A percentile compares a stretch with the other conserved stretches of the same genome.
Evolutionary conservation across 2,888 invertebrate species (phyloP).

Genomic region (Sinohyriopsis cumingii): DNA sequence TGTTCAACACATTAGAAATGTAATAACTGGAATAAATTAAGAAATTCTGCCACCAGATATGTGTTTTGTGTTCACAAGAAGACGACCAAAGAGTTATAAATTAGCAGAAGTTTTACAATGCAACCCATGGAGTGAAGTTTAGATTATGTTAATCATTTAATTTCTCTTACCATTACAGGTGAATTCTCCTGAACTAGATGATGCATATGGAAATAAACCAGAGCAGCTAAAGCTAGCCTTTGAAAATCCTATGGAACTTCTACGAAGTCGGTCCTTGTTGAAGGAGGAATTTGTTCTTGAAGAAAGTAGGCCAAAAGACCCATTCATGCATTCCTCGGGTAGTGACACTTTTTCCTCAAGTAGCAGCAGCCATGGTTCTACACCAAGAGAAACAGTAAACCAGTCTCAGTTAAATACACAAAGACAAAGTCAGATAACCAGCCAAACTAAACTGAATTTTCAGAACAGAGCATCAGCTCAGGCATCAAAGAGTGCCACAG

Average conservation of each 20-base stretch:
- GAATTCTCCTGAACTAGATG: conserved; percentile 54
- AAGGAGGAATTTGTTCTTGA: conserved; percentile 65
- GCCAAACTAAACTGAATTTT: too few species aligned
- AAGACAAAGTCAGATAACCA: too few species aligned
- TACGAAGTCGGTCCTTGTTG: conserved; percentile 54
- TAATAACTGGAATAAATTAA: too few species aligned
- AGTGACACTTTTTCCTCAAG: conserved; percentile 46
- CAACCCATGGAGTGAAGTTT: too few species aligned
- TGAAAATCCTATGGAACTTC: conserved; percentile 40
- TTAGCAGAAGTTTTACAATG: too few species aligned
- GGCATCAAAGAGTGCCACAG: too few species aligned
- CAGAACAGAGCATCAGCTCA: too few species aligned
- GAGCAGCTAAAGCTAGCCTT: conserved; percentile 18
- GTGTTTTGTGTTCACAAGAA: too few species aligned
- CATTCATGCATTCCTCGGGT: conserved; percentile 43
- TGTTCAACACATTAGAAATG: too few species aligned
- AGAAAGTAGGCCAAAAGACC: conserved; percentile 61
- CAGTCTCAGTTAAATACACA: conserved; percentile 9
- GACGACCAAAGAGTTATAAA: too few species aligned
- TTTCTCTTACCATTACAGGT: conserved; percentile 27
- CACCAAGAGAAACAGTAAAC: conserved; percentile 38
- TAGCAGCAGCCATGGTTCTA: conserved; percentile 45
- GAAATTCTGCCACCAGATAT: too few species aligned
- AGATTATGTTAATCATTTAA: background rate
- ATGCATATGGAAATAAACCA: conserved; percentile 34